A percentile compares a stretch with the other conserved stretches of the same genome.
Conservation (phyloP, 2,888 invertebrate species). For the Cantharis rustica region DNA sequence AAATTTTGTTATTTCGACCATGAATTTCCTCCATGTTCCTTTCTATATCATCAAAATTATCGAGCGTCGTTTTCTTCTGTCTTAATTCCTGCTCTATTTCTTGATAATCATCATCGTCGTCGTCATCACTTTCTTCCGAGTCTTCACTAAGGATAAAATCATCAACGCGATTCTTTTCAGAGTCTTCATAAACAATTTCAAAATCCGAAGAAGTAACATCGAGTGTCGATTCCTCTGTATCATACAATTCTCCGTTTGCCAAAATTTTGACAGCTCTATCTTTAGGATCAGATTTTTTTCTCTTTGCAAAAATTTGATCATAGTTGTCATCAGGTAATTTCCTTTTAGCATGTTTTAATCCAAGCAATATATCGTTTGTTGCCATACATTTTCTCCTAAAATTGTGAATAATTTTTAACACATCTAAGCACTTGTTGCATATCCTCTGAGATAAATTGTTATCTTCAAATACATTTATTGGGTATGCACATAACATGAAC, state of each 20-base stretch:
- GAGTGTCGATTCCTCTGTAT: neutral
- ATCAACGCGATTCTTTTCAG: neutral
- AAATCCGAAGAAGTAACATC: constrained; percentile 3
- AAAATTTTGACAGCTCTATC: neutral
- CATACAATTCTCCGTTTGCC: neutral
- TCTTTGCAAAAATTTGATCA: neutral
- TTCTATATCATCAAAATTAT: constrained; percentile 29
- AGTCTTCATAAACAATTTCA: constrained; percentile 15
- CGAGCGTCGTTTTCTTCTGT: neutral
- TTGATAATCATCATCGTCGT: neutral
- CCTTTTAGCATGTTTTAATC: constrained; percentile 1
- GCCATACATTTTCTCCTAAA: constrained; percentile 44
- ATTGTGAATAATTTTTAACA: constrained; percentile 40
- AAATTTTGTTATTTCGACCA: neutral
- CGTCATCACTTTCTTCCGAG: neutral
- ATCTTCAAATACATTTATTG: constrained; percentile 38
- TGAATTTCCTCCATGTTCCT: constrained; percentile 29
- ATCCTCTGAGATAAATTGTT: constrained; percentile 46
- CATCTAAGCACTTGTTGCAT: constrained; percentile 43
- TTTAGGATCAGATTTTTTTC: neutral
- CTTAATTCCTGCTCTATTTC: neutral
- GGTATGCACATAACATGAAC: constrained; percentile 39
- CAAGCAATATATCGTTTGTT: constrained; percentile 34
- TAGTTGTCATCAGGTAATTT: constrained; percentile 3
- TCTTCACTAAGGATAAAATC: neutral